Evolutionary conservation across 2,888 invertebrate genomes (phyloP), one percentile per base, ranked within the genome.

Genomic region (Diplazon laetatorius): DNA sequence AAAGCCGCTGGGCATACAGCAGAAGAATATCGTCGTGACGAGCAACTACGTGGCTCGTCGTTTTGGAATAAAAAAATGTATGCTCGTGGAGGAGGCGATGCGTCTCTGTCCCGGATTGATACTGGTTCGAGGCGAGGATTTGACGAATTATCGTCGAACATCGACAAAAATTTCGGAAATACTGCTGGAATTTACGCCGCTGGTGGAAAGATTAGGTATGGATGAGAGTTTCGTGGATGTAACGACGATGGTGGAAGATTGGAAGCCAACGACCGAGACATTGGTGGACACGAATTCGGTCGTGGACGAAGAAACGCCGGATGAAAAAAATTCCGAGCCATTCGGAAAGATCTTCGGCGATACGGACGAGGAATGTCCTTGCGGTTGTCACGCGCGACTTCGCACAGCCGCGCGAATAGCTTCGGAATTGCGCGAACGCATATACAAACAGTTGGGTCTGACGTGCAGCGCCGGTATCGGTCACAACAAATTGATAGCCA

Each of bases 171-270:
- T 97, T 80, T 95, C 95, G 82, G 93, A 94, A 76, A 91, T 95
- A 78, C 91, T 97, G 79, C 94, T 94, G 82, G 93, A 93, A 85
- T 96, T 94, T 91, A 95, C 95, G 73, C 93, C 94, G 62, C 91
- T 94, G 60, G 96, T 97, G 0, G 97, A 97, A 90, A 94, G 96
- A 86, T 92, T 97, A 69, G 97, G 97, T 12, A 93, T 97, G 87
- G 97, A 97, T 91, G 97, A 97, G 89, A 96, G 96, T 89, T 97
- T 93, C 90, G 92, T 97, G 84, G 97, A 97, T 92, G 94, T 97
- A 81, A 95, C 96, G 81, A 93, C 93, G 73, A 87, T 95, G 86
- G 94, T 95, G 52, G 92, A 92, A 81, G 30, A 55, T 14, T 92
- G 93, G 55, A 39, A 22, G 83, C 92, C 89, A 85, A 10, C 35